A percentile compares a stretch with the other conserved stretches of the same genome.
Conservation (phyloP, 2,797 vertebrate species). For the Aselliscus stoliczkanus region DNA sequence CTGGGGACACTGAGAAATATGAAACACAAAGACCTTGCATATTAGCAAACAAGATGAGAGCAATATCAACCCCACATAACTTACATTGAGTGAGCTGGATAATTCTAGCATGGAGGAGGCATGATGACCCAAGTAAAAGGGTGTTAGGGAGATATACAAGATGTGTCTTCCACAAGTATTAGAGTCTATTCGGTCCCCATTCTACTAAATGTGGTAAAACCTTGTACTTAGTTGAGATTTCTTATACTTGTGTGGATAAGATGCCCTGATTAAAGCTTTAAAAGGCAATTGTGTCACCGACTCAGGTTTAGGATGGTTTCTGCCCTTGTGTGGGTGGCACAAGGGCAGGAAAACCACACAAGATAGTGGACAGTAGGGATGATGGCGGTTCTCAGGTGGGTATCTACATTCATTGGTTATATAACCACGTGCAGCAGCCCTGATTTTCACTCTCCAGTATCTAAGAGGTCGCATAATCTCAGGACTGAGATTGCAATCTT, state of each 20-base stretch:
- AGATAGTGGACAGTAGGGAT: too few relatives aligned
- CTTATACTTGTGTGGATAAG: neutral
- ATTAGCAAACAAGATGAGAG: slow-evolving; percentile 40
- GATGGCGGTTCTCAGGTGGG: too few relatives aligned
- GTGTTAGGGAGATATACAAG: neutral
- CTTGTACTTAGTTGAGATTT: neutral
- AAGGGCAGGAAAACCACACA: neutral
- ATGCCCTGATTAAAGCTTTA: neutral
- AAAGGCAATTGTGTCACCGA: neutral
- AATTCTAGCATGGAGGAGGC: neutral
- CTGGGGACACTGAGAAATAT: slow-evolving; percentile 49
- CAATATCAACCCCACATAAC: neutral
- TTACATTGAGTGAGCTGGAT: neutral
- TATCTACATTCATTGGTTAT: too few relatives aligned
- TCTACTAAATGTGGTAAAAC: neutral
- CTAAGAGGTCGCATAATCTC: neutral
- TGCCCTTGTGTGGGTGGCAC: neutral
- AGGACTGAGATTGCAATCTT: neutral
- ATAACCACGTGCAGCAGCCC: neutral
- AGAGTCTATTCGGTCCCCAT: neutral
- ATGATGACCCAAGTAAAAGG: neutral
- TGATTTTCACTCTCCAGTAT: neutral
- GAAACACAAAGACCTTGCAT: slow-evolving; percentile 60
- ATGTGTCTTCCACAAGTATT: fast-evolving
- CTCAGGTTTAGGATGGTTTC: neutral